These are phyloP conservation scores for Octopus bimaculoides DNA, from an alignment of 1,140 invertebrate species.

Conservation along the genomic window DNA sequence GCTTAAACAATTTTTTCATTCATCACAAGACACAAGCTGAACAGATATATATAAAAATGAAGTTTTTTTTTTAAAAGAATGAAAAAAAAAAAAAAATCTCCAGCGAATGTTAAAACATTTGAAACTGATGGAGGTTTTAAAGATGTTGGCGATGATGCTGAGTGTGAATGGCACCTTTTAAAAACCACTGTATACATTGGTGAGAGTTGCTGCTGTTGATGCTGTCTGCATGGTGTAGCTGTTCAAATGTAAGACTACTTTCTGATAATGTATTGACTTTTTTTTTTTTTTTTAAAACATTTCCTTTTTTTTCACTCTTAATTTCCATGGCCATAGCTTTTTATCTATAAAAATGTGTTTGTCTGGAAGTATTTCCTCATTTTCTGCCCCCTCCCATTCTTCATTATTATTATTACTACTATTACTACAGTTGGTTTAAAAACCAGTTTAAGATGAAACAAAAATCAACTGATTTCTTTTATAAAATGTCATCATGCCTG, in stretches of 20 bases:
- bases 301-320: neutral
- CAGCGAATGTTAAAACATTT: neutral
- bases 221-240: constrained; percentile 7
- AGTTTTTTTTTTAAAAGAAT: neutral
- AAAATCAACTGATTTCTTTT: neutral
- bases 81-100: neutral
- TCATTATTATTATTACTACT: neutral
- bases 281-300: neutral
- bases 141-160: neutral
- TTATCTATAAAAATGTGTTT: neutral
- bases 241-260: constrained; percentile 8
- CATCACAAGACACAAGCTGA: neutral
- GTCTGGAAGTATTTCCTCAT: neutral
- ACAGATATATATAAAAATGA: too few relatives aligned
- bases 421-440: neutral
- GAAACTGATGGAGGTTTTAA: neutral
- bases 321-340: neutral
- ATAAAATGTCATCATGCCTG: neutral
- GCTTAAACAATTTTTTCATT: neutral
- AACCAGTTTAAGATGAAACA: too few relatives aligned
- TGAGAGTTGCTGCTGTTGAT: neutral
- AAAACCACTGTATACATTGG: too few relatives aligned
- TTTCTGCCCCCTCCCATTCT: neutral
- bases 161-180: neutral
- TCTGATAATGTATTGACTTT: constrained; percentile 7